A percentile compares a stretch with the other conserved stretches of the same genome.
Evolutionary conservation across 2,113 vertebrate genomes (phyloP).

Genomic region (Seriola aureovittata): DNA sequence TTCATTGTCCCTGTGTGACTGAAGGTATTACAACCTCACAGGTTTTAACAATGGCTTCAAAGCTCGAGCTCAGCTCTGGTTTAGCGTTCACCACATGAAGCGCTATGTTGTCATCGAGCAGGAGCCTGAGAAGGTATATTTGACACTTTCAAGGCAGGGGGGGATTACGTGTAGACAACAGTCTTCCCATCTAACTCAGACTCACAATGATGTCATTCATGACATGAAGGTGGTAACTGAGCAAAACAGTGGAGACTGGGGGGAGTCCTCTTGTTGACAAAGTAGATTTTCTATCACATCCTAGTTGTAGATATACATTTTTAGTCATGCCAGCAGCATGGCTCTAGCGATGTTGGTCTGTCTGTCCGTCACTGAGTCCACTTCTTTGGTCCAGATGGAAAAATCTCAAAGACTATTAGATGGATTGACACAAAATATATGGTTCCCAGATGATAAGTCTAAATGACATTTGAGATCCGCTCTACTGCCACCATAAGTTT

Average conservation of each 20-base stretch:
- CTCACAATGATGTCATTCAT: slow-evolving; percentile 57
- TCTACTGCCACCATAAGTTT: no score
- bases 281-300: slow-evolving; percentile 9
- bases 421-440: neutral
- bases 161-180: slow-evolving; percentile 47
- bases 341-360: neutral
- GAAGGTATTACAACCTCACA: slow-evolving; percentile 56
- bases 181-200: slow-evolving; percentile 19
- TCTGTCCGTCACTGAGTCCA: neutral
- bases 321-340: neutral
- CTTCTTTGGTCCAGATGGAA: no score
- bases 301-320: neutral
- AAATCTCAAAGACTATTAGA: neutral
- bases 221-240: slow-evolving; percentile 40
- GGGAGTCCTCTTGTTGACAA: slow-evolving; percentile 19
- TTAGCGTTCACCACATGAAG: slow-evolving; percentile 61
- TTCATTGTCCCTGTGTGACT: slow-evolving; percentile 63
- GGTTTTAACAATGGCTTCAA: slow-evolving; percentile 73
- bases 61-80: slow-evolving; percentile 62
- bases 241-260: slow-evolving; percentile 4
- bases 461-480: no score
- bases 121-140: slow-evolving; percentile 49
- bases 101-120: slow-evolving; percentile 47
- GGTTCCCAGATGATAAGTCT: no score
- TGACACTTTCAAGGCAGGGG: slow-evolving; percentile 46